Conservation (phyloP, 2,797 vertebrate species). For the Astyanax mexicanus region DNA sequence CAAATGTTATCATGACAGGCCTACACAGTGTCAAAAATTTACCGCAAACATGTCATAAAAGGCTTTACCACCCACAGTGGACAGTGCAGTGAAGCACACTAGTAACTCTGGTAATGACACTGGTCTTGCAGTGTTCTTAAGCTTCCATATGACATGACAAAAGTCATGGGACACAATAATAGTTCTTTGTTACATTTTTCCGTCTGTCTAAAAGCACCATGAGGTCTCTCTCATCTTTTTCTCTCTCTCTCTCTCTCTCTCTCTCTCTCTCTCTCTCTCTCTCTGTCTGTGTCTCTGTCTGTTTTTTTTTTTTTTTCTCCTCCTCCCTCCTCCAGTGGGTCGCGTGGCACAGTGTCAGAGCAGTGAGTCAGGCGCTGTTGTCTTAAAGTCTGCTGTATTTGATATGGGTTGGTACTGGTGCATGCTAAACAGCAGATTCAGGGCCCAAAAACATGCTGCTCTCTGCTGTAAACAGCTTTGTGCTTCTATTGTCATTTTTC, state of each 20-base stretch:
- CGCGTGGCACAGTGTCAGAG: constrained; percentile 48
- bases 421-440: constrained; percentile 75
- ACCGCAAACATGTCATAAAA: no score
- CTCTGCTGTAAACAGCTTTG: constrained; percentile 80
- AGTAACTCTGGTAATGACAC: no score
- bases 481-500: constrained; percentile 80
- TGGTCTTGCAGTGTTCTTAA: no score
- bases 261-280: background rate
- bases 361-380: constrained; percentile 56
- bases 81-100: no score
- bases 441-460: constrained; percentile 71
- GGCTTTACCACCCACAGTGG: no score
- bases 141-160: no score
- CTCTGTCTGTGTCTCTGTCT: constrained; percentile 6
- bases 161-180: no score
- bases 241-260: background rate
- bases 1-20: no score
- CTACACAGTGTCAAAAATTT: no score
- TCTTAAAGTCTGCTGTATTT: constrained; percentile 66
- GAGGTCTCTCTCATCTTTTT: background rate
- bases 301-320: constrained; percentile 1
- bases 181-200: no score
- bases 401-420: constrained; percentile 70
- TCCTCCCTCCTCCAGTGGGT: constrained; percentile 28
- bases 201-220: background rate